These are phyloP conservation scores for Trichacis sp. DNA, from an alignment of 2,888 invertebrate genomes.

Conservation along the genomic window DNA sequence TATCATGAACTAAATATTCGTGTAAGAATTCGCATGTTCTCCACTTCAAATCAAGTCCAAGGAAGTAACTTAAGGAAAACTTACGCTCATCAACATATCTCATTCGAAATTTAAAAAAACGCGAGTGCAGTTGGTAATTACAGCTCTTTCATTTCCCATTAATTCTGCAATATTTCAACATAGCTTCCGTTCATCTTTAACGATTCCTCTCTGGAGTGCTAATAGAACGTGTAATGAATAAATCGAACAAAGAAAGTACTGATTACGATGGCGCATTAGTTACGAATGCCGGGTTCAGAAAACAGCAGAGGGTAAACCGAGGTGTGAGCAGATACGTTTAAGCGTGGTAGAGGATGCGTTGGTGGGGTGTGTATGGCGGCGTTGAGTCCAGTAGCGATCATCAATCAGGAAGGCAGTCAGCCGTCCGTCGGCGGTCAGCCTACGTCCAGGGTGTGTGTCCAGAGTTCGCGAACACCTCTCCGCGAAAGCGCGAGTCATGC, in stretches of 20 bases:
- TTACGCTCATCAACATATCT: too few species aligned
- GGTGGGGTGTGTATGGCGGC: slow-evolving; percentile 56
- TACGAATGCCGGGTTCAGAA: not conserved
- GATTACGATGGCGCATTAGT: not conserved
- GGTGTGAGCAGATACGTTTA: slow-evolving; percentile 36
- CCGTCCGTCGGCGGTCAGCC: slow-evolving; percentile 62
- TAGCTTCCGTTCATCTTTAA: too few species aligned
- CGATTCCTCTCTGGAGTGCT: not conserved
- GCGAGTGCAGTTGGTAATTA: too few species aligned
- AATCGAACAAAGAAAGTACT: not conserved
- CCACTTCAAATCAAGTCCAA: too few species aligned
- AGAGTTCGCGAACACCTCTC: slow-evolving; percentile 52
- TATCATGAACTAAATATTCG: too few species aligned
- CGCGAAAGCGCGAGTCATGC: slow-evolving; percentile 62
- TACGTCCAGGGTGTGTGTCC: slow-evolving; percentile 54
- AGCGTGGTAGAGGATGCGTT: slow-evolving; percentile 44
- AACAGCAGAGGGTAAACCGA: slow-evolving; percentile 17
- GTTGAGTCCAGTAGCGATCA: slow-evolving; percentile 66
- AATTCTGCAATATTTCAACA: too few species aligned
- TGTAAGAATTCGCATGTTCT: too few species aligned
- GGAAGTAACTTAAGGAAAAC: too few species aligned
- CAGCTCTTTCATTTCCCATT: too few species aligned
- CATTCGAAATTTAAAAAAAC: too few species aligned
- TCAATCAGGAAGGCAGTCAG: slow-evolving; percentile 64
- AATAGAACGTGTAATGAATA: not conserved